Percentiles rank a stretch among this genome's conserved stretches.
Evolutionary conservation across 2,113 vertebrate species (phyloP).

Genomic region (Trematomus loennbergii): DNA sequence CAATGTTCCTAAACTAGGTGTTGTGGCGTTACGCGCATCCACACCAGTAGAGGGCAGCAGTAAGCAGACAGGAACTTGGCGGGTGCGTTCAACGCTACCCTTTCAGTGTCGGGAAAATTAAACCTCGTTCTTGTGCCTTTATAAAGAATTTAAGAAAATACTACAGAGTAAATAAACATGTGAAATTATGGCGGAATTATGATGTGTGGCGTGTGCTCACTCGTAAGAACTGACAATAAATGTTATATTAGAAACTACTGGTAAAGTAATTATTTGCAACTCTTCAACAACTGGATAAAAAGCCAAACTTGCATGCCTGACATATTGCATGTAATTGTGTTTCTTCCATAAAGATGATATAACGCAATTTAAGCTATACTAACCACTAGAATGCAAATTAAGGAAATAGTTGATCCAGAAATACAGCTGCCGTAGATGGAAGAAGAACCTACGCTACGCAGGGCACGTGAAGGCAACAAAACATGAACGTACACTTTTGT

Average conservation of each 20-base stretch:
- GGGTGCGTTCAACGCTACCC: slow-evolving; percentile 6
- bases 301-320: neutral
- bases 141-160: neutral
- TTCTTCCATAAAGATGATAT: neutral
- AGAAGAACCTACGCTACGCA: neutral
- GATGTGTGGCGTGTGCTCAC: neutral
- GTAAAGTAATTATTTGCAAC: neutral
- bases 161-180: neutral
- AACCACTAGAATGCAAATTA: too few species aligned
- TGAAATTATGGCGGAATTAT: neutral
- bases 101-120: neutral
- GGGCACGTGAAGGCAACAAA: slow-evolving; percentile 37
- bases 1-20: too few species aligned
- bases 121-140: neutral
- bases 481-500: neutral
- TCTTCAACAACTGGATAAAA: neutral
- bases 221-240: neutral
- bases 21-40: neutral
- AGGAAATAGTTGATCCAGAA: neutral
- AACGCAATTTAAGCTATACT: neutral
- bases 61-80: neutral
- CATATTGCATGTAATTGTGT: neutral
- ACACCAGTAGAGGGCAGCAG: slow-evolving; percentile 41
- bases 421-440: neutral
- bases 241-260: neutral